phyloP scores from a whole-genome alignment of 2,888 invertebrate species.

The Abscondita cerata region DNA sequence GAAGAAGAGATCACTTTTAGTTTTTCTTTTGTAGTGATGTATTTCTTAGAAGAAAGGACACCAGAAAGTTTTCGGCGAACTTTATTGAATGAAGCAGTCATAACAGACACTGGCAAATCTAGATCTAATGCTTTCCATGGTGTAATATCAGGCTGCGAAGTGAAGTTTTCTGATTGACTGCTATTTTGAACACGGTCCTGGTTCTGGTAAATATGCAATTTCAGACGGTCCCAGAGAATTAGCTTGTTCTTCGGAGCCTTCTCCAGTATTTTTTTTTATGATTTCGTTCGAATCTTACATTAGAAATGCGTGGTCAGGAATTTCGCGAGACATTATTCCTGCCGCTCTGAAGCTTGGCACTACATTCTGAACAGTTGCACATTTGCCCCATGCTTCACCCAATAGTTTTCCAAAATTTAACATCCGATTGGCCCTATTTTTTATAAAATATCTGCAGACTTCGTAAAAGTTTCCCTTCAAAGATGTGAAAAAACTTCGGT shows the following conservation, averaged over 20 bases:
- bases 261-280: not conserved
- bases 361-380: no score
- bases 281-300: not conserved
- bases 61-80: not conserved
- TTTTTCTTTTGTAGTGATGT: not conserved
- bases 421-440: no score
- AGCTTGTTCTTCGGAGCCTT: no score
- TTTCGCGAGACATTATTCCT: not conserved
- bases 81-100: not conserved
- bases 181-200: not conserved
- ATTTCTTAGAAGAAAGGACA: not conserved
- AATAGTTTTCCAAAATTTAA: no score
- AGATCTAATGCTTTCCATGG: not conserved
- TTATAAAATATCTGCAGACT: no score
- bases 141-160: not conserved
- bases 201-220: not conserved
- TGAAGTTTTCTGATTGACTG: not conserved
- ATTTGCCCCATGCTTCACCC: no score
- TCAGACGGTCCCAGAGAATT: not conserved
- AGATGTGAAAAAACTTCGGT: not conserved
- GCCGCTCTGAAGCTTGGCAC: not conserved
- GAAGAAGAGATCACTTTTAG: not conserved
- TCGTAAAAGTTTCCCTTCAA: not conserved
- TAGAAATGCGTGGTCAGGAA: not conserved
- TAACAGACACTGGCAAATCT: not conserved